These are phyloP conservation scores for Parotocinclus haroldoi DNA, from an alignment of 2,797 vertebrate species.

Conservation along the genomic window DNA sequence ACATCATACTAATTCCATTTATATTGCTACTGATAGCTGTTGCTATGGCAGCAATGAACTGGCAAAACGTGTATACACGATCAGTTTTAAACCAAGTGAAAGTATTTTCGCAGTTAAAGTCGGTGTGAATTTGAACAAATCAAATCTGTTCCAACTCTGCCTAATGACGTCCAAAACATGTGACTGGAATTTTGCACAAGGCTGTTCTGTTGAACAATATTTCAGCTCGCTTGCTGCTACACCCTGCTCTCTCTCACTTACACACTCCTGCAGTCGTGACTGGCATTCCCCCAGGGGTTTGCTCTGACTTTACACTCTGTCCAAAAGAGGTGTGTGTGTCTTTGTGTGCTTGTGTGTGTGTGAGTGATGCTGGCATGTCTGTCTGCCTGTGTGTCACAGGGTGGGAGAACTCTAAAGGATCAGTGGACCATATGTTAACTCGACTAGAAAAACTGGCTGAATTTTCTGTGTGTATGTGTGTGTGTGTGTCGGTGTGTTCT, in stretches of 20 bases:
- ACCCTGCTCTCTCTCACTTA: neutral
- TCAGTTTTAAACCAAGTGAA: too few species aligned
- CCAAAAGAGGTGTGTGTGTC: slow-evolving; percentile 13
- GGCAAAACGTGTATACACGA: too few species aligned
- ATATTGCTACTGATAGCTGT: too few species aligned
- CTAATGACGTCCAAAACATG: neutral
- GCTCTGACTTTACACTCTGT: slow-evolving; percentile 1
- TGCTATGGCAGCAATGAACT: too few species aligned
- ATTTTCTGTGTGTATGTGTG: neutral
- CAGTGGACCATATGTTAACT: slow-evolving; percentile 23
- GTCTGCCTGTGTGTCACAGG: slow-evolving; percentile 8
- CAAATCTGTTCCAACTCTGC: neutral
- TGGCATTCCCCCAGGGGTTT: slow-evolving; percentile 3
- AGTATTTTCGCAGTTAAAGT: too few species aligned
- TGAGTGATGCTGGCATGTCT: slow-evolving; percentile 2
- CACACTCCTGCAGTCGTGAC: slow-evolving; percentile 8
- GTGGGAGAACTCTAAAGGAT: slow-evolving; percentile 7
- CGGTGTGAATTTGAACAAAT: neutral
- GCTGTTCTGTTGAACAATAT: too few species aligned
- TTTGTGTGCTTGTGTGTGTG: slow-evolving; percentile 12
- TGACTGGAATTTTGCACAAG: too few species aligned
- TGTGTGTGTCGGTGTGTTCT: neutral
- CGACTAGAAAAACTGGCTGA: slow-evolving; percentile 6
- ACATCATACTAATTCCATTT: too few species aligned
- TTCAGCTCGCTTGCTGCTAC: neutral